phyloP scores from a whole-genome alignment of 2,797 vertebrate genomes.

The Molothrus aeneus region DNA sequence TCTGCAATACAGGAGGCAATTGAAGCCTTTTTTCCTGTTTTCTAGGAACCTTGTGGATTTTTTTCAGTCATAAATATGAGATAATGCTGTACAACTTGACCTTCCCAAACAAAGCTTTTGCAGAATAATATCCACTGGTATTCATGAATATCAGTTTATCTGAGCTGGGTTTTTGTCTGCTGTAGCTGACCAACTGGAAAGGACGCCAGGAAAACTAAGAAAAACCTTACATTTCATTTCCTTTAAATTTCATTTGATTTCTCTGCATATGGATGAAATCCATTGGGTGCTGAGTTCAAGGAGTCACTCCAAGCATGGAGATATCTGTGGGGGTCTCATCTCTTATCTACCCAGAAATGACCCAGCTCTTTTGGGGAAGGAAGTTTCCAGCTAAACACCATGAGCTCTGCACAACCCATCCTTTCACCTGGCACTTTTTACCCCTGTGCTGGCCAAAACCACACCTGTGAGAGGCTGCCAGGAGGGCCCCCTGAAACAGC shows the following conservation, averaged over 20 bases:
- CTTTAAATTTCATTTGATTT: background rate
- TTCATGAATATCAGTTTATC: background rate
- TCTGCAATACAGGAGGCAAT: background rate
- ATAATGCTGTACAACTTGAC: background rate
- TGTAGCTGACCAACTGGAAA: background rate
- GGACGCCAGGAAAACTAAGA: background rate
- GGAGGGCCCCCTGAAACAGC: background rate
- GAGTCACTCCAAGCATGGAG: background rate
- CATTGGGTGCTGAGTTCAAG: background rate
- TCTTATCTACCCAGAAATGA: background rate
- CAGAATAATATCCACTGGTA: background rate
- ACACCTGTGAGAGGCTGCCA: background rate
- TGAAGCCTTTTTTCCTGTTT: background rate
- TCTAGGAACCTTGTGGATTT: background rate
- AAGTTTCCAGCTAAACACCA: background rate
- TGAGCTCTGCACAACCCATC: background rate
- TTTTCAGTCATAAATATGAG: background rate
- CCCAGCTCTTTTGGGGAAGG: background rate
- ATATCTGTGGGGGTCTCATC: accelerated
- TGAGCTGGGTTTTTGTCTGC: background rate
- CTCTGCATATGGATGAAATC: background rate
- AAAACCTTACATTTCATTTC: background rate
- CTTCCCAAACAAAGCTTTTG: slow-evolving; percentile 7
- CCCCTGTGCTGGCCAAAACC: background rate
- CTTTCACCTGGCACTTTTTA: background rate